Base-by-base conservation (phyloP, 2,113 vertebrate species). In the Meleagris gallopavo region DNA sequence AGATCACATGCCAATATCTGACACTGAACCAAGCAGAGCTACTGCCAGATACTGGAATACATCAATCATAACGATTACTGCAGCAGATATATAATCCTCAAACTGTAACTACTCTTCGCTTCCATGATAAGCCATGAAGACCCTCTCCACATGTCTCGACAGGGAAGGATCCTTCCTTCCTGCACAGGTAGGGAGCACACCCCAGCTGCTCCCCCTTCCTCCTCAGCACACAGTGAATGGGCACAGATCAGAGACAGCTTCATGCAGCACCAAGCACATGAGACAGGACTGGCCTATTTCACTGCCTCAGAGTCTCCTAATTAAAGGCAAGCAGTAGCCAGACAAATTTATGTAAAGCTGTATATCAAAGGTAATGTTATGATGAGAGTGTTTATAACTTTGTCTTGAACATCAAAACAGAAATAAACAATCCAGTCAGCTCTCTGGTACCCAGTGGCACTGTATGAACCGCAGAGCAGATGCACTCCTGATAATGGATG, bases 191-290 rank as follows among this genome's bases (percentile, higher is more conserved):
- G 17, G 8, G 27, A 74, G 8, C 9, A 6, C 11, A 43, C 6
- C 24, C 12, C 12, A 25, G 9, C 36, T 82, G 72, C 15, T 27
- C 13, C 13, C 9, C 3, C 3, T 67, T 61, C 24, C 25, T 74
- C 32, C n/a, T 18, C 48, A 84, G 64, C 17, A 55, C 6, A 67
- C 0, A 3, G 16, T 3, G 21, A 85, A 13, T 1, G 15, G 50
- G 55, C 32, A 74, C 40, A 89, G 46, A 43, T 57, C 69, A 43
- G 29, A 34, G 41, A 79, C 72, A 64, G 15, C 27, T 74, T 65
- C 67, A 19, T 6, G 12, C 2, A 46, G 14, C 27, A 78, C 16
- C 34, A 69, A 70, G 38, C 0, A 0, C 19, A 58, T 0, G 1
- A 73, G 41, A 82, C 30, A 71, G 69, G 25, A 88, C 72, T 57